phyloP scores from a whole-genome alignment of 1,140 invertebrate species.

The Tenebrio molitor region DNA sequence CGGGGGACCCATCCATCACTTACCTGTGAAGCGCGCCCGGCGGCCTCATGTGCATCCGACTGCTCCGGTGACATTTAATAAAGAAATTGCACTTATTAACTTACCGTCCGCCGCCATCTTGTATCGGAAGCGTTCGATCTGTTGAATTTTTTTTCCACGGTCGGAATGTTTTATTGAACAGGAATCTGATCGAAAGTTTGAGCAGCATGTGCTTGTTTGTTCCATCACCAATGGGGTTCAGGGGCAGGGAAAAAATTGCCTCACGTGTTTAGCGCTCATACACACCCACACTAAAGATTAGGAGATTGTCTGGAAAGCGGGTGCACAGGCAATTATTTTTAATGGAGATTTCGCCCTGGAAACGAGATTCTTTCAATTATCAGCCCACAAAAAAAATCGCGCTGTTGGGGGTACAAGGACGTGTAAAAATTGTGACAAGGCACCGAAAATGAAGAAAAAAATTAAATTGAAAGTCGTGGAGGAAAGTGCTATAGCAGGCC shows the following conservation, averaged over 20 bases:
- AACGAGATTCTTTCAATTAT: no score
- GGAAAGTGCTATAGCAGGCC: no score
- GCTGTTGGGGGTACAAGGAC: no score
- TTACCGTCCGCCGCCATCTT: background rate
- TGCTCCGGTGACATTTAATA: constrained; percentile 30
- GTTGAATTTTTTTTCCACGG: background rate
- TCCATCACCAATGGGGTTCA: constrained; percentile 5
- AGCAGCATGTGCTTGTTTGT: constrained; percentile 29
- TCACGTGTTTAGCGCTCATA: background rate
- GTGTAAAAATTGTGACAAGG: no score
- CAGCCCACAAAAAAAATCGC: no score
- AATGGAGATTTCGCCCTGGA: no score
- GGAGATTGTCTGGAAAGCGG: no score
- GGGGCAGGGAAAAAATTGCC: constrained; percentile 2
- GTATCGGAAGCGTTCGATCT: constrained; percentile 14
- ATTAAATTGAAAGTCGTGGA: no score
- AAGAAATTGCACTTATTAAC: constrained; percentile 47
- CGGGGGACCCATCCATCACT: constrained; percentile 50
- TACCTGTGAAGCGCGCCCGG: constrained; percentile 43
- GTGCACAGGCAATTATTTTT: no score
- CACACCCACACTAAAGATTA: no score
- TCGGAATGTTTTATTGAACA: constrained; percentile 25
- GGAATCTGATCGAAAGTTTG: constrained; percentile 31
- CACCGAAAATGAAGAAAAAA: no score
- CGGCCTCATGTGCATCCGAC: constrained; percentile 31